Evolutionary conservation across 2,113 vertebrate genomes (phyloP).

Genomic region (Notothenia rossii): DNA sequence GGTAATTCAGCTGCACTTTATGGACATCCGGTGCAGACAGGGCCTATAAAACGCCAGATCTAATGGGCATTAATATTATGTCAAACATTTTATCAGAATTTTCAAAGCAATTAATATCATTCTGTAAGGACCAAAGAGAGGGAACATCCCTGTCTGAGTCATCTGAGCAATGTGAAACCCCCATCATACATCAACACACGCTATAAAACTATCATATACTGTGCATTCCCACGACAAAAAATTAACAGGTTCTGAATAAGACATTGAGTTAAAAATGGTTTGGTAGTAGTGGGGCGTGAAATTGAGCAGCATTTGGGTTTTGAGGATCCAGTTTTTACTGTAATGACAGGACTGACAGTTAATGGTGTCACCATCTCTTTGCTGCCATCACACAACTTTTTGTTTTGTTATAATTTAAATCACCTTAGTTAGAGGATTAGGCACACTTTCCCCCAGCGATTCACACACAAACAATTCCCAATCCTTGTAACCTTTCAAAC

Average conservation of each 20-base stretch:
- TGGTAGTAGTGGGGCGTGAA: neutral
- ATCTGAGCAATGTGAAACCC: neutral
- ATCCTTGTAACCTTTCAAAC: constrained; percentile 36
- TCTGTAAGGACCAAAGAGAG: neutral
- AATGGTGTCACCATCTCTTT: neutral
- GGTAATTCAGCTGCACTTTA: constrained; percentile 59
- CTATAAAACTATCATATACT: neutral
- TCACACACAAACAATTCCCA: constrained; percentile 36
- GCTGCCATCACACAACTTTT: neutral
- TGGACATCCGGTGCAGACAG: constrained; percentile 45
- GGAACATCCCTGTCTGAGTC: neutral
- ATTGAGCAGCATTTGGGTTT: neutral
- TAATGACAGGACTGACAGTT: neutral
- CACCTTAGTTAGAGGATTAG: neutral
- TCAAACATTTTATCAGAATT: constrained; percentile 60
- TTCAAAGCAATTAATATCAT: constrained; percentile 53
- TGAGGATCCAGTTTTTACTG: neutral
- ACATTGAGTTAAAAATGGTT: neutral
- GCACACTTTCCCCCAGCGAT: constrained; percentile 13
- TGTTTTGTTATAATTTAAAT: constrained; percentile 21
- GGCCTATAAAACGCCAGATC: constrained; percentile 44
- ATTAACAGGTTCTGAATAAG: neutral
- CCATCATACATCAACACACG: too few species aligned
- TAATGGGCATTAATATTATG: constrained; percentile 50
- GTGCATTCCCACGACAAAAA: neutral